phyloP scores from a whole-genome alignment of 2,888 invertebrate species.

The Apodemia duryi region DNA sequence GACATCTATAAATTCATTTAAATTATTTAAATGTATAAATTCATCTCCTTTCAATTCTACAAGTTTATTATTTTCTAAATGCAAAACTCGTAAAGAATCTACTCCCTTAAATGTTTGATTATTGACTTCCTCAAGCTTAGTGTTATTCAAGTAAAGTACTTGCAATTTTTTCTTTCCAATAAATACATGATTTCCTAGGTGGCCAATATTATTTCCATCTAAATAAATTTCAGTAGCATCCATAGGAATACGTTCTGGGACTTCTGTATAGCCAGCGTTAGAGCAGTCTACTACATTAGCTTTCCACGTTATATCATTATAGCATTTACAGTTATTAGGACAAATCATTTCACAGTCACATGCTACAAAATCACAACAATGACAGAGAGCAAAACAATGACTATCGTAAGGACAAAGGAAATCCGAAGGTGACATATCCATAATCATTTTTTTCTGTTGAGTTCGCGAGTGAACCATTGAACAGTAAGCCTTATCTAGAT shows the following conservation, averaged over 20 bases:
- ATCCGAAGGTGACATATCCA: constrained; percentile 85
- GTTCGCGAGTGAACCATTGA: constrained; percentile 83
- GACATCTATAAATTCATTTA: constrained; percentile 88
- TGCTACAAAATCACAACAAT: constrained; percentile 93
- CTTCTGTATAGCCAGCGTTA: constrained; percentile 84
- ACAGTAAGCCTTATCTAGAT: constrained; percentile 88
- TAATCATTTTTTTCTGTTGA: constrained; percentile 85
- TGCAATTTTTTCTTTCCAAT: constrained; percentile 90
- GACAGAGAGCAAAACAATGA: constrained; percentile 92
- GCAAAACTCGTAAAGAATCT: constrained; percentile 84
- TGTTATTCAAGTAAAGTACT: constrained; percentile 87
- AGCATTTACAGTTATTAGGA: constrained; percentile 90
- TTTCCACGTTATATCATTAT: constrained; percentile 91
- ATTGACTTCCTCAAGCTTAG: constrained; percentile 85
- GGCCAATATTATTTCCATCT: constrained; percentile 88
- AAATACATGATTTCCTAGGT: constrained; percentile 90
- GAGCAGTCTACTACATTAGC: constrained; percentile 92
- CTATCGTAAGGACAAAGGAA: constrained; percentile 90
- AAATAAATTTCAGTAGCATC: constrained; percentile 93
- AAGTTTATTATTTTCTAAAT: constrained; percentile 88
- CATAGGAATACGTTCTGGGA: constrained; percentile 91
- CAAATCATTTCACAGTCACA: constrained; percentile 96
- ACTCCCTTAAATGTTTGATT: constrained; percentile 91
- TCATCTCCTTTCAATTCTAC: constrained; percentile 87
- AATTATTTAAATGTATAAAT: constrained; percentile 86